A percentile compares a stretch with the other conserved stretches of the same genome.
These are phyloP conservation scores for Xylota sylvarum DNA, from an alignment of 2,888 invertebrate species.

Conservation along the genomic window DNA sequence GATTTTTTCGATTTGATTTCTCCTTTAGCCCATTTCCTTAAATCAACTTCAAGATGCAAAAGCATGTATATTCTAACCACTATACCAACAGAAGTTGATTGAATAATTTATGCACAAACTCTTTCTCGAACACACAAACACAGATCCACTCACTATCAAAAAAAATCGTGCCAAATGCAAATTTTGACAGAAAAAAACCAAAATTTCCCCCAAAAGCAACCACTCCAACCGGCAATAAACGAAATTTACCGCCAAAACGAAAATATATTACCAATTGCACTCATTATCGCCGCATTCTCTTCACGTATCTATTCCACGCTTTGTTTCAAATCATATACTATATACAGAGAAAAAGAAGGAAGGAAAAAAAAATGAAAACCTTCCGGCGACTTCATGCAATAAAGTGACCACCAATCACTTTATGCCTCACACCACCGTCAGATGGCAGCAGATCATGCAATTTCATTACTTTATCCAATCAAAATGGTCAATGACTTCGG, in stretches of 20 bases:
- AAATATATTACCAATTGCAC: conserved; percentile 53
- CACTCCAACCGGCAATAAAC: conserved; percentile 20
- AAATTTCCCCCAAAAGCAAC: conserved; percentile 17
- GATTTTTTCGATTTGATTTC: background rate
- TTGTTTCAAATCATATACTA: conserved; percentile 3
- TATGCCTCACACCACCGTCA: conserved; percentile 39
- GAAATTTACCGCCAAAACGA: conserved; percentile 38
- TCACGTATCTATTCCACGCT: conserved; percentile 38
- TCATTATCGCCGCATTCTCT: conserved; percentile 58
- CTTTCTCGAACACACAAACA: conserved; percentile 28
- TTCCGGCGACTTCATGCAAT: conserved; percentile 33
- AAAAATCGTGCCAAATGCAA: conserved; percentile 68
- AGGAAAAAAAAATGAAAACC: conserved; percentile 1
- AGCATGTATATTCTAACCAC: background rate
- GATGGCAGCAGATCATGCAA: conserved; percentile 70
- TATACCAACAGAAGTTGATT: conserved; percentile 1
- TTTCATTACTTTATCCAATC: conserved; percentile 67
- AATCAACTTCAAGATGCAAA: conserved; percentile 6
- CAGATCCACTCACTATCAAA: conserved; percentile 19
- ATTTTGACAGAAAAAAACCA: conserved; percentile 32
- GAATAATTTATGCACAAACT: conserved; percentile 48
- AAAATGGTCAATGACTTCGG: conserved; percentile 71
- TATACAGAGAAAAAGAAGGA: background rate
- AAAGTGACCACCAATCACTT: conserved; percentile 62
- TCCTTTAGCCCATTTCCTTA: conserved; percentile 9